phyloP scores from a whole-genome alignment of 2,888 invertebrate genomes.

The Listrodromus nycthemerus region DNA sequence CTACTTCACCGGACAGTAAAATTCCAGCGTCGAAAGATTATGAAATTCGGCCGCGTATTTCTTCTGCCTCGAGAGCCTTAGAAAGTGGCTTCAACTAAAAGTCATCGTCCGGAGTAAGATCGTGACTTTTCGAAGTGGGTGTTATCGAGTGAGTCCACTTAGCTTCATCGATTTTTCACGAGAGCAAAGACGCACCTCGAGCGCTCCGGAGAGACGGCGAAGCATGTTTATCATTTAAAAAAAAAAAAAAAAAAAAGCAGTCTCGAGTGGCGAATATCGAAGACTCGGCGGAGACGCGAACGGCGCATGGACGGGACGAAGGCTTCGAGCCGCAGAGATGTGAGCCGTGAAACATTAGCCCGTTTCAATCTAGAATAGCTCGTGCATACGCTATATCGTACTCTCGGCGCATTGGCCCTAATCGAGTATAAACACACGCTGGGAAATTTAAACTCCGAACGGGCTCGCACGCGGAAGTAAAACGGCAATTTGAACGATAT shows the following conservation, averaged over 20 bases:
- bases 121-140: constrained; percentile 17
- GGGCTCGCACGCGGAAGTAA: constrained; percentile 32
- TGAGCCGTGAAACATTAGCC: constrained; percentile 31
- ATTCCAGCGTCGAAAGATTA: constrained; percentile 5
- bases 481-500: neutral
- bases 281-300: constrained; percentile 28
- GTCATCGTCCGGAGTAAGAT: constrained; percentile 15
- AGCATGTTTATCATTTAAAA: constrained; percentile 16
- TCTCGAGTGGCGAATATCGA: constrained; percentile 46
- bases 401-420: constrained; percentile 63
- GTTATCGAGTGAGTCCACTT: constrained; percentile 8
- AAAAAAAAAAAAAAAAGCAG: constrained; percentile 31
- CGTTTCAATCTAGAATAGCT: constrained; percentile 20
- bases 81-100: constrained; percentile 33
- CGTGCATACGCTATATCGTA: constrained; percentile 29
- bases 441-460: constrained; percentile 27
- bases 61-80: constrained; percentile 31
- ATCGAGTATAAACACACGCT: constrained; percentile 49
- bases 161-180: neutral
- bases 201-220: neutral
- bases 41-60: neutral
- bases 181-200: neutral
- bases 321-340: constrained; percentile 22
- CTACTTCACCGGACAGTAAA: neutral
- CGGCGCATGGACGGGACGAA: constrained; percentile 1